These are phyloP conservation scores for Heliocidaris tuberculata DNA, from an alignment of 35 echinoderm and acorn worm species.

Conservation along the genomic window DNA sequence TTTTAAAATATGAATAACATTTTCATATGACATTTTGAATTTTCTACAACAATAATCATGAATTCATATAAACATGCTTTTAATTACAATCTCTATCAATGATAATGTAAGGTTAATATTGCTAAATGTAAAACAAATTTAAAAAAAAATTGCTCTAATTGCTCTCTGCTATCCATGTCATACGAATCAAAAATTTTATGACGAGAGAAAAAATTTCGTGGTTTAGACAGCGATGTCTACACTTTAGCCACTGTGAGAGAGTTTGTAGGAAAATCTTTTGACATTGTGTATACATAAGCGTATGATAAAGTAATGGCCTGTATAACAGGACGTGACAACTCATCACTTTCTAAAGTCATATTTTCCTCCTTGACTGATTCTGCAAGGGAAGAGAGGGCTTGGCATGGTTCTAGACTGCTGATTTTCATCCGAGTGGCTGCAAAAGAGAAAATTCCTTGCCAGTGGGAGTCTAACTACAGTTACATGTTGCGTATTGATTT, in stretches of 20 bases:
- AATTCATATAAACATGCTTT: no score
- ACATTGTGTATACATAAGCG: constrained; percentile 6
- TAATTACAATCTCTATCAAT: no score
- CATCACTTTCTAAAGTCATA: constrained; percentile 1
- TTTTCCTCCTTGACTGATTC: neutral
- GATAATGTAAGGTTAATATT: no score
- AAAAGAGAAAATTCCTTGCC: neutral
- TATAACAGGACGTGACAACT: constrained; percentile 23
- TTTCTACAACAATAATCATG: no score
- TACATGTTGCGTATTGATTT: no score
- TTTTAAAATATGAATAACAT: no score
- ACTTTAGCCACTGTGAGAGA: neutral
- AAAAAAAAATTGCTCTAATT: no score
- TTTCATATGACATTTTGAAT: no score
- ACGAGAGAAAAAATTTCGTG: neutral
- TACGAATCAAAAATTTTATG: neutral
- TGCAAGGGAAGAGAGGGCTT: neutral
- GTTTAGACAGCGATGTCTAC: neutral
- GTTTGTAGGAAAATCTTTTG: neutral
- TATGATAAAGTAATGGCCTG: constrained; percentile 5
- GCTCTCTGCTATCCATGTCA: no score
- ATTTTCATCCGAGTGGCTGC: neutral
- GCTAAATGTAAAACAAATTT: no score
- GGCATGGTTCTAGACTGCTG: constrained; percentile 1
- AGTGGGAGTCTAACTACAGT: neutral